Base-by-base conservation (phyloP, 1,140 invertebrate species). In the Papilio aristodemus region DNA sequence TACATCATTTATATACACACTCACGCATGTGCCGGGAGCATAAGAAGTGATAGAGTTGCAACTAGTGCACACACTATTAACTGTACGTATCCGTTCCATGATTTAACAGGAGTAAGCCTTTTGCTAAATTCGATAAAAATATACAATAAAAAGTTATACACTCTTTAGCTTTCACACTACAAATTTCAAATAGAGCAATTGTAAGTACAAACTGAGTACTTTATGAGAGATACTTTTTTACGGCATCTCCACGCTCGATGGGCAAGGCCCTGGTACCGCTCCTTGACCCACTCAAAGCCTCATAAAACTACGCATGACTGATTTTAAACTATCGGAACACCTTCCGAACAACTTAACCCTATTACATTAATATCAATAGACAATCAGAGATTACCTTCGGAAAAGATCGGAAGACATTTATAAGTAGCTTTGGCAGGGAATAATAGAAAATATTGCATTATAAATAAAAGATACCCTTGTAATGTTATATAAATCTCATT, bases 221-320 rank as follows among this genome's bases (percentile, higher is more conserved):
- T 37, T n/a, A 2, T 22, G 9, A 1, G 5, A 38, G 14, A 9
- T 22, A 38, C 59, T 37, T 60, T 19, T 19, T 62, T 36, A 39
- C 58, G 32, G 13, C 58, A 37, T 4, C 32, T 37, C 7, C 36
- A 62, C 59, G 59, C 36, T 62, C 9, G 14, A 39, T 38, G 32
- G 17, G 0, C 58, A 8, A 25, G 57, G 2, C n/a, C 13, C 32
- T 8, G 27, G 62, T 64, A 43, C 22, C 62, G 62, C 62, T 43
- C 39, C 62, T 64, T 43, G 62, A 64, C 62, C 39, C n/a, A 22
- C 22, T 43, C 39, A 41, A 41, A 43, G 22, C n/a, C n/a, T 7
- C 6, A 27, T 39, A 25, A 43, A 41, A 43, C 13, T 8, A 13
- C 17, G 22, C 14, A 64, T 43, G 14, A 36, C 14, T 19, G 32